Evolutionary conservation across 2,113 vertebrate genomes (phyloP).

Genomic region (Sapajus apella): DNA sequence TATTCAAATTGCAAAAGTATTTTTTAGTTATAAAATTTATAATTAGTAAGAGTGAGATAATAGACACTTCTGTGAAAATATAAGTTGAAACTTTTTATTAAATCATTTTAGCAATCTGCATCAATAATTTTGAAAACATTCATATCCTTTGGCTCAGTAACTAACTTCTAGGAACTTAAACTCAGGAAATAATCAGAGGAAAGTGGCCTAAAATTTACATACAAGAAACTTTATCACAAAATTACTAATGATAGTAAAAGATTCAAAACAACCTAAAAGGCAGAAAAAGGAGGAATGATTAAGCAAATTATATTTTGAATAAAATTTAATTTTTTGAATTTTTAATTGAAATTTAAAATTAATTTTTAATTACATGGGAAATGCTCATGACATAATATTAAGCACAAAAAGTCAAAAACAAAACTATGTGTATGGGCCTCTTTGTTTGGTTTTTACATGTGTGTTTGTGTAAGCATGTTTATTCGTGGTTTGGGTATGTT

Average conservation of each 20-base stretch:
- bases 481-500: not conserved
- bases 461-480: not conserved
- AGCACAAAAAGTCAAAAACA: not conserved
- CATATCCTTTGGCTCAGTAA: not conserved
- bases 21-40: not conserved
- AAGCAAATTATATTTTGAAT: not conserved
- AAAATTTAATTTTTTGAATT: not conserved
- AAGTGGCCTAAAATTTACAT: not conserved
- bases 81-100: not conserved
- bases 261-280: not conserved
- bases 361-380: not conserved
- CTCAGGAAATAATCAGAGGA: not conserved
- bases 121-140: not conserved
- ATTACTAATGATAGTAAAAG: not conserved
- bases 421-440: not conserved
- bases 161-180: not conserved
- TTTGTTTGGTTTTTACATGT: not conserved
- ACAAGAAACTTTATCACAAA: not conserved
- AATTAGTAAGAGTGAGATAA: not conserved
- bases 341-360: too few species aligned
- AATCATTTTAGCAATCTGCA: not conserved
- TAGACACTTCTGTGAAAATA: not conserved
- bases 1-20: not conserved
- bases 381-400: not conserved
- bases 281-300: not conserved